Conservation (phyloP, 2,797 vertebrate species). For the Hypotaenidia philippensis region DNA sequence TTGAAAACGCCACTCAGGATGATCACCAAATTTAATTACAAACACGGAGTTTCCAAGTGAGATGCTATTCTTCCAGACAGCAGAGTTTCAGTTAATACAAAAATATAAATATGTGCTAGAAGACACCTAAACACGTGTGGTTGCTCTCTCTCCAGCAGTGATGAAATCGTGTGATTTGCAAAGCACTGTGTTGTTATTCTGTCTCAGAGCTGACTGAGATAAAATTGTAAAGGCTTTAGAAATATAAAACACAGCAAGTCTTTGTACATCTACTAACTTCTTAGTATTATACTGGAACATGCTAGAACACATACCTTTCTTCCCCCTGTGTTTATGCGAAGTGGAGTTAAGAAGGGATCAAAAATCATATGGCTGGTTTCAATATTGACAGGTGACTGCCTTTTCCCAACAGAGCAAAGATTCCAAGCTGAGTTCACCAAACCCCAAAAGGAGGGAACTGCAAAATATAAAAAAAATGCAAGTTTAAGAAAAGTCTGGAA, state of each 20-base stretch:
- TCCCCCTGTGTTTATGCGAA: slow-evolving; percentile 96
- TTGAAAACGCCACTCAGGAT: neutral
- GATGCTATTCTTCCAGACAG: neutral
- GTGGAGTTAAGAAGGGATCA: slow-evolving; percentile 95
- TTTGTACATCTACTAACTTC: neutral
- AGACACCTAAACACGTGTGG: neutral
- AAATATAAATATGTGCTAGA: neutral
- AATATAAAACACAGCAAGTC: neutral
- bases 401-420: slow-evolving; percentile 97
- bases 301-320: slow-evolving; percentile 88
- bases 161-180: neutral
- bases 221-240: neutral
- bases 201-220: neutral
- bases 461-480: slow-evolving; percentile 35
- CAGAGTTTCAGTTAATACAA: neutral
- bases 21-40: neutral
- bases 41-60: neutral
- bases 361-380: slow-evolving; percentile 99
- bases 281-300: neutral
- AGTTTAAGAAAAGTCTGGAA: neutral
- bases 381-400: slow-evolving; percentile 98
- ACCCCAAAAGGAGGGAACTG: slow-evolving; percentile 99
- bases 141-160: neutral
- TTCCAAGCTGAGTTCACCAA: slow-evolving; percentile 99
- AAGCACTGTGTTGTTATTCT: neutral